Evolutionary conservation across 1,140 invertebrate species (phyloP), one percentile per base, ranked within the genome.

Genomic region (Habropoda laboriosa): DNA sequence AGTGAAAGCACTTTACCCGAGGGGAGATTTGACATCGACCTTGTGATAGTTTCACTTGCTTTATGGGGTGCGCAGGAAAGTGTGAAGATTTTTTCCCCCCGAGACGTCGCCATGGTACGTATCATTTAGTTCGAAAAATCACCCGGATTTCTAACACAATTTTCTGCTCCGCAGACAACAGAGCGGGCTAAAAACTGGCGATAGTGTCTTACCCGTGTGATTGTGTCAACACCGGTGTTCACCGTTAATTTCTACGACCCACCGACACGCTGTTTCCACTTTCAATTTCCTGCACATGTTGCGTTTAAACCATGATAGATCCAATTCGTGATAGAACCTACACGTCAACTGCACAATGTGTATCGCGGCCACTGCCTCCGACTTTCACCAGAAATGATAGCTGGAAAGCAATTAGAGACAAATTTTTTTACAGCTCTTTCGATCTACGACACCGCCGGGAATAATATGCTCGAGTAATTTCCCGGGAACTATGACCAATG

Each of bases 331-430:
- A 67, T 16, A 30, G 30, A 57, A 18, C 13, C 38, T 24, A 42
- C 8, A 24, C 42, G n/a, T 74, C 13, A 4, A 6, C 21, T 32
- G 16, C 24, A 24, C 18, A n/a, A 40, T n/a, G 40, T 40, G 32
- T 47, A 68, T 38, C 66, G 18, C 24, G 21, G 35, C 40, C 16
- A n/a, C 13, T 10, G 6, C 27, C 10, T 35, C 7, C 3, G 8
- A 73, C 77, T 79, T 79, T 79, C 77, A 47, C 77, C 60, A 38
- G 70, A 57, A 79, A 61, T 35, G 47, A 72, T 63, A 63, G 76
- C 7, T 27, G 40, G 35, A 10, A 55, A 47, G 49, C 40, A 79
- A 85, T 73, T 80, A 51, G 53, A 55, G 35, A 57, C 51, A 80
- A 80, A 85, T 72, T 80, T 73, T 70, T 84, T 84, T 60, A 45